These are phyloP conservation scores for Leptopilina drosophilae DNA, from an alignment of 2,888 invertebrate species.

Conservation along the genomic window DNA sequence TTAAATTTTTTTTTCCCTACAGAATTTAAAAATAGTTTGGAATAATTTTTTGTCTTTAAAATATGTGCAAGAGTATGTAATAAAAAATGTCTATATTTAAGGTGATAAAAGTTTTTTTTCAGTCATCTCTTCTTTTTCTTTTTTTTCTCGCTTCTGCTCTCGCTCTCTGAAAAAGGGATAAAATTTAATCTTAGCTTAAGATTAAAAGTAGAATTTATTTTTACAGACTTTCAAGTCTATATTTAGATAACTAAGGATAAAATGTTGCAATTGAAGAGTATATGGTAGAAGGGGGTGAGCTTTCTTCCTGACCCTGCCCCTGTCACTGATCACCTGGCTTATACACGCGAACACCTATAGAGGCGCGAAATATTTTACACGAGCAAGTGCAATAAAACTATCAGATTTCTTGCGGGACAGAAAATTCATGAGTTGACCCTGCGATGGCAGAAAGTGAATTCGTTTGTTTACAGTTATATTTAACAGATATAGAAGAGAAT, in stretches of 20 bases:
- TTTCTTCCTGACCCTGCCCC: constrained; percentile 22
- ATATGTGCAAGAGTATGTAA: too few species aligned
- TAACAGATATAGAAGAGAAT: too few species aligned
- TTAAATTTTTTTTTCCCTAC: too few species aligned
- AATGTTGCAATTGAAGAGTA: background rate
- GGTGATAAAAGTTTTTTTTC: too few species aligned
- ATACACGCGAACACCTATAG: constrained; percentile 20
- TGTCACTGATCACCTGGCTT: background rate
- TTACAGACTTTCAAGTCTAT: background rate
- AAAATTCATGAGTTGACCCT: constrained; percentile 3
- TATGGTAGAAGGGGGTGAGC: background rate
- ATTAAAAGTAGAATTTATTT: background rate
- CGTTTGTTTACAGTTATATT: background rate
- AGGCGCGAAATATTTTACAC: constrained; percentile 19
- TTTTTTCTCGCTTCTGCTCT: too few species aligned
- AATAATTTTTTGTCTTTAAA: too few species aligned
- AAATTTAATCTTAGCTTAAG: background rate
- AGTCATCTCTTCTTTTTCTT: too few species aligned
- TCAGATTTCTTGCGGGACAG: constrained; percentile 1
- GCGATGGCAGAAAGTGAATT: background rate
- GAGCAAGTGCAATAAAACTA: constrained; percentile 30
- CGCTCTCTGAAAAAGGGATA: background rate
- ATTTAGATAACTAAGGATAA: constrained; percentile 5
- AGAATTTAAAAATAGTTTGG: too few species aligned
- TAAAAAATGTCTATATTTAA: too few species aligned